phyloP scores from a whole-genome alignment of 2,113 vertebrate species.

The Suncus etruscus region DNA sequence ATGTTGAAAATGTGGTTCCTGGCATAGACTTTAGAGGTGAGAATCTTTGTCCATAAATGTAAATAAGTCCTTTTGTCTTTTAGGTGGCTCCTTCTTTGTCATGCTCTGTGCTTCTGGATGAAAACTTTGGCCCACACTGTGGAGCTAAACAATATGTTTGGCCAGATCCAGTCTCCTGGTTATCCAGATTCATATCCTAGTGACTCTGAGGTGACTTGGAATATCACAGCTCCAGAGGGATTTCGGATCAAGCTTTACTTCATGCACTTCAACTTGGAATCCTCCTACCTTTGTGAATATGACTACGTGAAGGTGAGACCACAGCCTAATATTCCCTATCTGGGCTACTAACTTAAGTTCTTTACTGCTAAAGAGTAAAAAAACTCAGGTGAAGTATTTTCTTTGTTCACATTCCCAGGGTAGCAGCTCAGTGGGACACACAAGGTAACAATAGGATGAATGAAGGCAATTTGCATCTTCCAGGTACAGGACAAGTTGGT shows the following conservation, averaged over 20 bases:
- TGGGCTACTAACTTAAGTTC: background rate
- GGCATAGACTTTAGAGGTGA: background rate
- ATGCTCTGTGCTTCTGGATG: conserved; percentile 82
- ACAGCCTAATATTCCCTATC: background rate
- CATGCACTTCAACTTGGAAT: conserved; percentile 97
- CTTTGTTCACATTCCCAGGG: background rate
- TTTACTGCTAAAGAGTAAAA: background rate
- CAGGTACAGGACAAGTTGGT: background rate
- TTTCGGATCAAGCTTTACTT: conserved; percentile 94
- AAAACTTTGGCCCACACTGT: conserved; percentile 76
- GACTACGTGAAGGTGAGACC: conserved; percentile 95
- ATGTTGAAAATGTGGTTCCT: background rate
- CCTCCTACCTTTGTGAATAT: conserved; percentile 98
- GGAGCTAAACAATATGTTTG: conserved; percentile 90
- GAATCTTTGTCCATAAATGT: background rate
- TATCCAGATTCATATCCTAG: conserved; percentile 95
- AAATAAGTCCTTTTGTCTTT: conserved; percentile 66
- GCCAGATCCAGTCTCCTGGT: conserved; percentile 93
- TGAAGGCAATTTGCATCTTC: background rate
- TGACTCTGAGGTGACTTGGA: conserved; percentile 91
- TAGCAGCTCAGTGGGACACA: background rate
- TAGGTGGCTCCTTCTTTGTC: conserved; percentile 85
- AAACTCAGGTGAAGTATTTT: background rate
- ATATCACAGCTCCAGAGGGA: conserved; percentile 92
- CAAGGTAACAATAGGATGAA: background rate